A percentile compares a stretch with the other conserved stretches of the same genome.
These are phyloP conservation scores for Drosophila atripex DNA, from an alignment of 2,888 invertebrate species.

Conservation along the genomic window DNA sequence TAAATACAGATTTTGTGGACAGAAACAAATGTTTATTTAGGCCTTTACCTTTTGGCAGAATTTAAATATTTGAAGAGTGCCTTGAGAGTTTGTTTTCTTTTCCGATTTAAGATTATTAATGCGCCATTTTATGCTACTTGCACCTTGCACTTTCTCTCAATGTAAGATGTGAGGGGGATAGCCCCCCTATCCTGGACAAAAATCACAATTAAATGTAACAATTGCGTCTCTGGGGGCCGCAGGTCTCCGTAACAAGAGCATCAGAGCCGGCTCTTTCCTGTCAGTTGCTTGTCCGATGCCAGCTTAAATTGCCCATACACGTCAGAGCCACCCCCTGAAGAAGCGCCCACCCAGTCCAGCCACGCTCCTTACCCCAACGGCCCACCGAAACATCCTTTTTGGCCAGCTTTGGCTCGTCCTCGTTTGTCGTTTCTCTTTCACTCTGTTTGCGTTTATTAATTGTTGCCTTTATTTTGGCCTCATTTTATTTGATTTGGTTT, in stretches of 20 bases:
- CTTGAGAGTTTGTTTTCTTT: neutral
- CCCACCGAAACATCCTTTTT: slow-evolving; percentile 18
- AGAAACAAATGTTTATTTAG: slow-evolving; percentile 2
- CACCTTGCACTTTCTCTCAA: slow-evolving; percentile 4
- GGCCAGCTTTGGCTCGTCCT: slow-evolving; percentile 53
- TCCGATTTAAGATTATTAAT: neutral
- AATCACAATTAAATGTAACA: slow-evolving; percentile 79
- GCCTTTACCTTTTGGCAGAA: neutral
- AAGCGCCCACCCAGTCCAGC: slow-evolving; percentile 1
- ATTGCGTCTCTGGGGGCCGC: slow-evolving; percentile 75
- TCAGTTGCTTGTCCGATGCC: slow-evolving; percentile 77
- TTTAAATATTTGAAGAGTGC: neutral
- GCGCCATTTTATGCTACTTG: neutral
- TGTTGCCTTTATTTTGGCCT: slow-evolving; percentile 79
- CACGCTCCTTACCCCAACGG: neutral
- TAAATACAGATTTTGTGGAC: neutral
- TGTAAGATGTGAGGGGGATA: slow-evolving; percentile 32
- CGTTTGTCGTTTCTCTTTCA: slow-evolving; percentile 45
- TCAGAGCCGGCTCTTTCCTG: slow-evolving; percentile 45
- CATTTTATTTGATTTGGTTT: slow-evolving; percentile 79
- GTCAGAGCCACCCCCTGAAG: slow-evolving; percentile 57
- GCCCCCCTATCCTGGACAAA: slow-evolving; percentile 61
- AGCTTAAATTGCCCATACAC: slow-evolving; percentile 79
- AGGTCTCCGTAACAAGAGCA: slow-evolving; percentile 39
- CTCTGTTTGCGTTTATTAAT: slow-evolving; percentile 78